Percentiles rank a stretch among this genome's conserved stretches.
Evolutionary conservation across 1,140 invertebrate species (phyloP).

Genomic region (Penaeus chinensis): DNA sequence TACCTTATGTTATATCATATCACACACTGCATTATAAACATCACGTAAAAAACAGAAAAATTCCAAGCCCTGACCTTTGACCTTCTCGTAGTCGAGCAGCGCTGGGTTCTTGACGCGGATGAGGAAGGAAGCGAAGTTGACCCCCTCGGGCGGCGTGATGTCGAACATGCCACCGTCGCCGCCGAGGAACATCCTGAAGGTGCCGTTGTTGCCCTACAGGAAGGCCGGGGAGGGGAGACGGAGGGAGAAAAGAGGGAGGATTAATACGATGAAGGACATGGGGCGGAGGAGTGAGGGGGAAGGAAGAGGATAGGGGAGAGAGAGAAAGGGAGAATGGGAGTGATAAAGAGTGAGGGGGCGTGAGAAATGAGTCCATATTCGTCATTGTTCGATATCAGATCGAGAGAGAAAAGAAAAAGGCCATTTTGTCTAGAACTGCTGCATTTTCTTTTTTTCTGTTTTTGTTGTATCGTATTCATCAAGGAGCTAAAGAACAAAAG

Average conservation of each 20-base stretch:
- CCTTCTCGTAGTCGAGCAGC: slow-evolving; percentile 87
- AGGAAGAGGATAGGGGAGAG: slow-evolving; percentile 17
- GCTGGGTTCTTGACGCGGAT: slow-evolving; percentile 88
- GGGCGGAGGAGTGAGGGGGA: not conserved
- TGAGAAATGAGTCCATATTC: not conserved
- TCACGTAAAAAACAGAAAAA: not conserved
- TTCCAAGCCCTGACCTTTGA: slow-evolving; percentile 68
- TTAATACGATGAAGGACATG: not conserved
- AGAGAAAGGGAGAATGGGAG: not conserved
- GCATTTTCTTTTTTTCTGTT: too few species aligned
- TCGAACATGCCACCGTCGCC: slow-evolving; percentile 88
- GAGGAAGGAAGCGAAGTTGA: slow-evolving; percentile 92
- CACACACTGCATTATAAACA: not conserved
- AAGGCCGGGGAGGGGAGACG: slow-evolving; percentile 3
- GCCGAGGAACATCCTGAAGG: slow-evolving; percentile 85
- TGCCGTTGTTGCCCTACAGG: slow-evolving; percentile 88
- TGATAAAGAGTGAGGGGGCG: not conserved
- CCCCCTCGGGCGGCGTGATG: slow-evolving; percentile 86
- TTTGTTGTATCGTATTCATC: too few species aligned
- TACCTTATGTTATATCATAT: not conserved
- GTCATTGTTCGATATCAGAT: too few species aligned
- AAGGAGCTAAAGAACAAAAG: too few species aligned
- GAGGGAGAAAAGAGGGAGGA: not conserved
- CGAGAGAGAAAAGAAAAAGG: too few species aligned
- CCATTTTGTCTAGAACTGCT: too few species aligned